These are phyloP conservation scores for Clinocottus analis DNA, from an alignment of 2,113 vertebrate genomes.

Conservation along the genomic window DNA sequence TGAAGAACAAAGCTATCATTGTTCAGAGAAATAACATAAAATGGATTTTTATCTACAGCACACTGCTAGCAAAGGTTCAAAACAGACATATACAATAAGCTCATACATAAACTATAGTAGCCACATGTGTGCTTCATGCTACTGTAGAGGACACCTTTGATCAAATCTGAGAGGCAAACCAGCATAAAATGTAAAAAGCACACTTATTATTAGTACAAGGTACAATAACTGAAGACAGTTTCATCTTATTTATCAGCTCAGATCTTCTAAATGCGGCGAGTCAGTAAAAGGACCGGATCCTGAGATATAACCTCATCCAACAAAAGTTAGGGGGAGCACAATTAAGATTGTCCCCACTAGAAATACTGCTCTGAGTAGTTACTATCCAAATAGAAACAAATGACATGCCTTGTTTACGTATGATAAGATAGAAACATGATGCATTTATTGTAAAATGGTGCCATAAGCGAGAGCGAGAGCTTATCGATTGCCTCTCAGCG, in stretches of 20 bases:
- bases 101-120: not conserved
- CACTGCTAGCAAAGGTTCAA: not conserved
- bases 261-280: not conserved
- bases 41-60: not conserved
- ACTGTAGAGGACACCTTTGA: not conserved
- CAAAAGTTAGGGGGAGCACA: not conserved
- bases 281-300: not conserved
- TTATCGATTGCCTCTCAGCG: not conserved
- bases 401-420: not conserved
- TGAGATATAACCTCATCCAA: not conserved
- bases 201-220: not conserved
- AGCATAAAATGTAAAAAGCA: not conserved
- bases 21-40: conserved; percentile 11
- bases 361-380: not conserved
- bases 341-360: not conserved
- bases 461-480: not conserved
- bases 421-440: not conserved
- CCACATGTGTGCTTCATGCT: not conserved
- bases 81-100: not conserved
- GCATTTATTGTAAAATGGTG: not conserved
- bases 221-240: not conserved
- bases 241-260: not conserved
- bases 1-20: conserved; percentile 18
- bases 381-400: not conserved
- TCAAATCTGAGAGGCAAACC: not conserved